These are phyloP conservation scores for Melanophora roralis DNA, from an alignment of 2,888 invertebrate genomes.

Conservation along the genomic window DNA sequence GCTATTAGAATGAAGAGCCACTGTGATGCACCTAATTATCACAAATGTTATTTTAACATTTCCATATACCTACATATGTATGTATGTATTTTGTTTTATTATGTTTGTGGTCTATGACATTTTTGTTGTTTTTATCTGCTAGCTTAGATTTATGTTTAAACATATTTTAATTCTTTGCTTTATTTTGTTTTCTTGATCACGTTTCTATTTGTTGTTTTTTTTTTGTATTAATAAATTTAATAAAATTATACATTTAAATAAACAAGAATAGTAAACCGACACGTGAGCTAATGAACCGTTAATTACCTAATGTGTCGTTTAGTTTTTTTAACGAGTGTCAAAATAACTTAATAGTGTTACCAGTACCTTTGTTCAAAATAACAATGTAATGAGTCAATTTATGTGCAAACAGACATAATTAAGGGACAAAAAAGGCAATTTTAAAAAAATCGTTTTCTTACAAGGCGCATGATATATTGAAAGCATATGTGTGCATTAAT, in stretches of 20 bases:
- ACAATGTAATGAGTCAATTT: too few species aligned
- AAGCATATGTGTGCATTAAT: too few species aligned
- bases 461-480: too few species aligned
- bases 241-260: constrained; percentile 29
- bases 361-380: background rate
- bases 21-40: constrained; percentile 46
- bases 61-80: too few species aligned
- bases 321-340: constrained; percentile 42
- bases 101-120: constrained; percentile 15
- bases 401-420: too few species aligned
- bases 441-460: too few species aligned
- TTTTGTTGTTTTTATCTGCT: constrained; percentile 1
- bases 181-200: constrained; percentile 11
- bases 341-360: constrained; percentile 39
- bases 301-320: constrained; percentile 18
- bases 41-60: constrained; percentile 17
- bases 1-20: constrained; percentile 11
- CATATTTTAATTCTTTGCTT: constrained; percentile 10
- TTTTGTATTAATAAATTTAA: background rate
- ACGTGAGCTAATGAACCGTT: constrained; percentile 60
- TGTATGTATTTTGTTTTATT: constrained; percentile 47
- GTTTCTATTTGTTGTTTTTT: constrained; percentile 22
- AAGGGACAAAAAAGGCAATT: too few species aligned
- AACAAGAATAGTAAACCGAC: constrained; percentile 25
- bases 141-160: too few species aligned